phyloP scores from a whole-genome alignment of 1,140 invertebrate species.

The Ceratitis capitata region DNA sequence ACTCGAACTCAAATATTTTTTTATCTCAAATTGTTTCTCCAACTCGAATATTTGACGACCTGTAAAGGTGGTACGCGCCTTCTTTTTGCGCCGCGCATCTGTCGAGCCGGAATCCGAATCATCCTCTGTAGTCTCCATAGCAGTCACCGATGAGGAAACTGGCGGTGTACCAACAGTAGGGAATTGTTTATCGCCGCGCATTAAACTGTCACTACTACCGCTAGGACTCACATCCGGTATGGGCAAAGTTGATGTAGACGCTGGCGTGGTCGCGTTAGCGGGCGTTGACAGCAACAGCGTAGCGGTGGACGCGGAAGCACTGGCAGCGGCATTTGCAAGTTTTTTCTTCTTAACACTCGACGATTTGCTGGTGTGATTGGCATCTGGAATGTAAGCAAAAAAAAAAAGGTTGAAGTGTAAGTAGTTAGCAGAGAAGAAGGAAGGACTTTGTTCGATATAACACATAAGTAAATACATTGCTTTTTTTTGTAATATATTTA shows the following conservation, averaged over 20 bases:
- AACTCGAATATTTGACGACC: conserved; percentile 95
- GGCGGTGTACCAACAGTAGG: conserved; percentile 49
- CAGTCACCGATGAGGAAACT: conserved; percentile 43
- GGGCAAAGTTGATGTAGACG: conserved; percentile 40
- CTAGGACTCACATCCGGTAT: conserved; percentile 55
- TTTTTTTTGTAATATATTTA: not conserved
- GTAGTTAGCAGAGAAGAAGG: not conserved
- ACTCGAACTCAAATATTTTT: conserved; percentile 95
- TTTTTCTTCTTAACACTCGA: conserved; percentile 59
- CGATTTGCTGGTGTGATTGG: conserved; percentile 49
- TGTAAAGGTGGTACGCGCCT: conserved; percentile 94
- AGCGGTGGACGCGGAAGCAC: not conserved
- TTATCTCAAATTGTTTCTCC: conserved; percentile 94
- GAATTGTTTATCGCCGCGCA: conserved; percentile 53
- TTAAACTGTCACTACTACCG: conserved; percentile 56
- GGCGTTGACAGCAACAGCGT: conserved; percentile 10
- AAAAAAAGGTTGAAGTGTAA: not conserved
- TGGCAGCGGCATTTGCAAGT: conserved; percentile 37
- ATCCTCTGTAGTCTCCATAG: conserved; percentile 67
- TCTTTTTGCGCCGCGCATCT: conserved; percentile 85
- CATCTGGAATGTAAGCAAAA: not conserved
- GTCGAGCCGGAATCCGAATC: conserved; percentile 71
- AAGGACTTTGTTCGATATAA: not conserved
- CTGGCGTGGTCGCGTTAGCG: conserved; percentile 16
- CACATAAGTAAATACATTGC: not conserved